A percentile compares a stretch with the other conserved stretches of the same genome.
These are phyloP conservation scores for Festucalex cinctus DNA, from an alignment of 2,113 vertebrate genomes.

Conservation along the genomic window DNA sequence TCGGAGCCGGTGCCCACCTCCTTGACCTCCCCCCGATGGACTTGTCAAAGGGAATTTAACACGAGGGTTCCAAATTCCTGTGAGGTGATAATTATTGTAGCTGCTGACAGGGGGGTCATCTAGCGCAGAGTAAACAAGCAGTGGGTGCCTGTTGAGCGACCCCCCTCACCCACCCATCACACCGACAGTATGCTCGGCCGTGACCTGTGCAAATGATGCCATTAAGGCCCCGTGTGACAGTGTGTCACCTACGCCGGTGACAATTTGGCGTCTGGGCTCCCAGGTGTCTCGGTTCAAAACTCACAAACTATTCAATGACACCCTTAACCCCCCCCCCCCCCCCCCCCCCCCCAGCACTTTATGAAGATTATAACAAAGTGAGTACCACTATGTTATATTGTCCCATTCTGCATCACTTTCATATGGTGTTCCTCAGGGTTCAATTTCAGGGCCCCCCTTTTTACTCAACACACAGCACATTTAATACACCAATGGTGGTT, in stretches of 20 bases:
- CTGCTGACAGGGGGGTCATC: constrained; percentile 70
- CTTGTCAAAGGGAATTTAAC: constrained; percentile 80
- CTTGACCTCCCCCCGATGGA: constrained; percentile 63
- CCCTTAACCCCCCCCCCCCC: neutral
- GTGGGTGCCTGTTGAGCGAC: constrained; percentile 22
- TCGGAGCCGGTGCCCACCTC: constrained; percentile 60
- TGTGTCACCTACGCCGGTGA: constrained; percentile 35
- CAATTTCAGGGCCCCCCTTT: no score
- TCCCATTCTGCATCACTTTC: no score
- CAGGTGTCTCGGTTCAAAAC: constrained; percentile 58
- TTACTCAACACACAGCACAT: no score
- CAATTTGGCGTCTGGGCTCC: constrained; percentile 48
- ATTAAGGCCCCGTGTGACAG: constrained; percentile 53
- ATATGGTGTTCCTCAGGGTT: no score
- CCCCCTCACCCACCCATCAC: constrained; percentile 21
- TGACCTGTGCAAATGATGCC: constrained; percentile 64
- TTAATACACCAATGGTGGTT: no score
- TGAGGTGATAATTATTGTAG: constrained; percentile 80
- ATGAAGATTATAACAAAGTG: no score
- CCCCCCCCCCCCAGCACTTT: no score
- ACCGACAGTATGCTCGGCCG: constrained; percentile 46
- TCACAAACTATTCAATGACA: neutral
- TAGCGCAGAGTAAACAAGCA: constrained; percentile 73
- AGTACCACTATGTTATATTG: no score
- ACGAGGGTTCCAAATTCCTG: constrained; percentile 78